These are phyloP conservation scores for Stenoptilia bipunctidactyla DNA, from an alignment of 2,888 invertebrate species.

Conservation along the genomic window DNA sequence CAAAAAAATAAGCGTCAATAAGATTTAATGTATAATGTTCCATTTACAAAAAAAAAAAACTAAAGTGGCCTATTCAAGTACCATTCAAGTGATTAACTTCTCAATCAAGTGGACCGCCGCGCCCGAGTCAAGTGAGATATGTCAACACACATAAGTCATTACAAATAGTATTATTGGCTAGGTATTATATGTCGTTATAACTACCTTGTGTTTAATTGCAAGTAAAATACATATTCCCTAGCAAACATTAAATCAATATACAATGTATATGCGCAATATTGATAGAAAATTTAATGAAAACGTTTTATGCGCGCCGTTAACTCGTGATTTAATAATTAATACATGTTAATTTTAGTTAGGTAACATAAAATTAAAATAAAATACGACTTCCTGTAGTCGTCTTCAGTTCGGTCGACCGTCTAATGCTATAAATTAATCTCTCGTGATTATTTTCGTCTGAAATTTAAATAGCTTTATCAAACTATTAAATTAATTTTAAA, in stretches of 20 bases:
- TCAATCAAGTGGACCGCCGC: not conserved
- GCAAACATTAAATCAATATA: not conserved
- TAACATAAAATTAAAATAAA: constrained; percentile 1
- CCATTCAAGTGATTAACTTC: not conserved
- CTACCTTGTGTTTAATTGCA: too few relatives aligned
- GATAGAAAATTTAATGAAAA: not conserved
- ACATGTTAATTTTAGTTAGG: not conserved
- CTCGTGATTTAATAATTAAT: not conserved
- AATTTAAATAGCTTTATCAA: not conserved
- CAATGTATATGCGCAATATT: not conserved
- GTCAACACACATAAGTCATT: constrained; percentile 20
- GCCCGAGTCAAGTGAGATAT: constrained; percentile 18
- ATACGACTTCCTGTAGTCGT: not conserved
- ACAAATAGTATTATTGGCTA: too few relatives aligned
- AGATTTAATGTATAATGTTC: not conserved
- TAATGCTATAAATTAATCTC: not conserved
- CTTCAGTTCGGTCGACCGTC: not conserved
- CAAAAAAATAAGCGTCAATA: not conserved
- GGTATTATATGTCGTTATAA: too few relatives aligned
- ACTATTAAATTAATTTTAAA: too few relatives aligned
- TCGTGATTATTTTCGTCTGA: not conserved
- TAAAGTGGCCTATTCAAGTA: not conserved
- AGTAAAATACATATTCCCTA: too few relatives aligned
- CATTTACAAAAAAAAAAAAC: not conserved
- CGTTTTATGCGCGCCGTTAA: not conserved